phyloP scores from a whole-genome alignment of 2,888 invertebrate species.

The Cepaea hortensis region DNA sequence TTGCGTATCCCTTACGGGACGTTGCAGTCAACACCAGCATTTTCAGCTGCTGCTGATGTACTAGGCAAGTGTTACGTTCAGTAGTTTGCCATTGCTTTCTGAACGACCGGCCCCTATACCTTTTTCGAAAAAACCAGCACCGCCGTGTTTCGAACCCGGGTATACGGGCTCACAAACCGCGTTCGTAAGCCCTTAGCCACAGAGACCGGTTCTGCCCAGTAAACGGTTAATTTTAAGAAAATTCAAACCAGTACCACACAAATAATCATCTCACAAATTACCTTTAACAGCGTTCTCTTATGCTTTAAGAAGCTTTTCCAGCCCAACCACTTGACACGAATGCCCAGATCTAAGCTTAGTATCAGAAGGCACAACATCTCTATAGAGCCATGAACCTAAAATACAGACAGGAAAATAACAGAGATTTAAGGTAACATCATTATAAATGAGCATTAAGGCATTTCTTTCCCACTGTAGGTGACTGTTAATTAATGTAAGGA shows the following conservation, averaged over 20 bases:
- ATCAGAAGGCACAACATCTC: conserved; percentile 86
- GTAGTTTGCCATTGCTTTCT: no score
- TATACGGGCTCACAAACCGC: no score
- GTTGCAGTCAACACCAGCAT: no score
- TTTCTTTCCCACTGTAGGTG: neutral
- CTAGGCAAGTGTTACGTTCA: no score
- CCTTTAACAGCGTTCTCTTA: conserved; percentile 90
- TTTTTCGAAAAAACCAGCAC: no score
- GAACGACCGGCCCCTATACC: no score
- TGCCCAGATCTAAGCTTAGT: conserved; percentile 86
- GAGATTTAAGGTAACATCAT: neutral
- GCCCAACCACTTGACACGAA: conserved; percentile 91
- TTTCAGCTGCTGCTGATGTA: no score
- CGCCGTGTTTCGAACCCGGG: no score
- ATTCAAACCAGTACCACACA: neutral
- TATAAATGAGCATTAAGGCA: no score
- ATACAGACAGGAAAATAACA: neutral
- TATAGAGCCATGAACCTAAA: conserved; percentile 86
- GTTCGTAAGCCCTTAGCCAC: no score
- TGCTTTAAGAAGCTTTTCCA: conserved; percentile 88
- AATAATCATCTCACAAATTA: conserved; percentile 70
- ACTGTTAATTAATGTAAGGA: neutral
- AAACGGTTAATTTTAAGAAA: neutral
- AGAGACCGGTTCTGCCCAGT: no score
- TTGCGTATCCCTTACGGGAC: no score